These are phyloP conservation scores for Stercorarius parasiticus DNA, from an alignment of 2,113 vertebrate species.

Conservation along the genomic window DNA sequence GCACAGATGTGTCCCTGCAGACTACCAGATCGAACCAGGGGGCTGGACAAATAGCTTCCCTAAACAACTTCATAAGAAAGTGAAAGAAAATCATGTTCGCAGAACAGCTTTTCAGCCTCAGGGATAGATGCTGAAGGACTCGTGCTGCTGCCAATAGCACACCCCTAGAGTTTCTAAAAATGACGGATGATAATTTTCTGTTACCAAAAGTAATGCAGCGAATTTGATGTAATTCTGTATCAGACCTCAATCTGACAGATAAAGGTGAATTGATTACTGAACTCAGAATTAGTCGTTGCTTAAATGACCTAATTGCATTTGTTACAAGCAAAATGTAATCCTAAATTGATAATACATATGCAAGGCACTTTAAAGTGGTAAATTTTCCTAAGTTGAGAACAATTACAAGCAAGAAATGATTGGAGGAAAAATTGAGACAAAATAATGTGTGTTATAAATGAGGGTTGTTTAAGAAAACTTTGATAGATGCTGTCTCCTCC, in stretches of 20 bases:
- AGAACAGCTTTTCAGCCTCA: conserved; percentile 34
- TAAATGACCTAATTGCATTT: conserved; percentile 17
- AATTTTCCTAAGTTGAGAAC: neutral
- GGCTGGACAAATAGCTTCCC: neutral
- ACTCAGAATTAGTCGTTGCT: conserved; percentile 1
- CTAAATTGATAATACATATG: neutral
- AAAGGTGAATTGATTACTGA: conserved; percentile 35
- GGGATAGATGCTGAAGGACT: neutral
- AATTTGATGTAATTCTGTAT: neutral
- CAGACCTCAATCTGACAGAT: neutral
- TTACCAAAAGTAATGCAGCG: neutral
- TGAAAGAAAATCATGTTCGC: neutral
- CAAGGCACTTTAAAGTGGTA: neutral
- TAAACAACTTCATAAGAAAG: neutral
- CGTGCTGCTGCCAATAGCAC: neutral
- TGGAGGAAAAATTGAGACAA: neutral
- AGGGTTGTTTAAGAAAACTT: conserved; percentile 8
- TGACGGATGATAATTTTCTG: neutral
- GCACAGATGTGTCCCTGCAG: neutral
- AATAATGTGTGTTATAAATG: neutral
- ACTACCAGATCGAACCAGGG: accelerated
- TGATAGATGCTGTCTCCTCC: neutral
- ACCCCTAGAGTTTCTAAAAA: neutral
- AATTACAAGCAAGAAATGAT: neutral
- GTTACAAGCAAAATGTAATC: neutral